Evolutionary conservation across 2,888 invertebrate species (phyloP), one percentile per base, ranked within the genome.

Genomic region (Eledona agricola): DNA sequence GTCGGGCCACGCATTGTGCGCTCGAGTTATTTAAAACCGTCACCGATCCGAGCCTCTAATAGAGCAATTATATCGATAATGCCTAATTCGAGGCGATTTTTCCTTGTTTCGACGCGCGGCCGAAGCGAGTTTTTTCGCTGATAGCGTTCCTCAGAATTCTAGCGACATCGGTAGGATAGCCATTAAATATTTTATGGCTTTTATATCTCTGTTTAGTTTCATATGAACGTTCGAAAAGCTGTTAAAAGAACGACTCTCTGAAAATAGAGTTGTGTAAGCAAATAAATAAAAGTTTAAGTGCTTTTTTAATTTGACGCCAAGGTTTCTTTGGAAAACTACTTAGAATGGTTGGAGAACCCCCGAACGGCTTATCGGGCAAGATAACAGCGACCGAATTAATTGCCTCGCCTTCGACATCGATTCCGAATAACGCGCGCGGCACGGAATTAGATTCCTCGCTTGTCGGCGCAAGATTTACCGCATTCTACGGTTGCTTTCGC

Each of bases 181-280:
- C 51, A 60, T 63, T 63, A 64, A 64, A 64, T 59, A 59, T 64
- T 64, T 64, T 64, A 64, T 62, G 50, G 58, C 62, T 54, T 59
- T 59, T 63, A 60, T 63, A 63, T 59, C 59, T 60, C 50, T 59
- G 61, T 60, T 65, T 61, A 61, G 61, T 57, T 60, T 62, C 63
- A 58, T 60, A 60, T 58, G 58, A 55, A 60, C 57, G 59, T 45
- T 62, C 56, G 58, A 63, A 59, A 61, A 58, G 57, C 58, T 61
- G 54, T 61, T 62, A 62, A 62, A 62, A 42, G 52, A 52, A 52
- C 52, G 47, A 43, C 52, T 52, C 42, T 40, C 46, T 47, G 42
- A 35, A 52, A 56, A 56, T 56, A 46, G 51, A 55, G 51, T 49
- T 55, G 40, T 55, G 51, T 51, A 55, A 56, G 56, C 51, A 55